A percentile compares a stretch with the other conserved stretches of the same genome.
Conservation (phyloP, 2,113 vertebrate species). For the Meles meles region DNA sequence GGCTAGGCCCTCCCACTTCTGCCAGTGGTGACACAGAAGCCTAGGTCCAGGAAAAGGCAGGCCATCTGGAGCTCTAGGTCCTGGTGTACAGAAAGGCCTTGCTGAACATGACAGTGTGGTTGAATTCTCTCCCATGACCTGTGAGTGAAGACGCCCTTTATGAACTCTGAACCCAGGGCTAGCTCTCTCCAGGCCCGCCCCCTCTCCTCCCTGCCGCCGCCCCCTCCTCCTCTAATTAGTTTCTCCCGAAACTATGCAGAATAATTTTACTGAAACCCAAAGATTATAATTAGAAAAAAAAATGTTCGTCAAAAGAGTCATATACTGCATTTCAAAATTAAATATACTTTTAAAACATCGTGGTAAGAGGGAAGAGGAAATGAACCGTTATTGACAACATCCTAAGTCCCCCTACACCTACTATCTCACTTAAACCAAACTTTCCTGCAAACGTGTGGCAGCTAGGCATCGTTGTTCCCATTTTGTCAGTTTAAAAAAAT, state of each 20-base stretch:
- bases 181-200: background rate
- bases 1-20: background rate
- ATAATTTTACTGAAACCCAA: background rate
- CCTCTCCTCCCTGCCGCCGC: background rate
- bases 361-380: background rate
- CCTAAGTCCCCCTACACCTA: background rate
- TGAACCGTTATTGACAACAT: background rate
- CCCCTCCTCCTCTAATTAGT: background rate
- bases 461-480: background rate
- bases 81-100: background rate
- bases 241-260: background rate
- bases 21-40: background rate
- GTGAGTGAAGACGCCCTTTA: background rate
- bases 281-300: slow-evolving; percentile 16
- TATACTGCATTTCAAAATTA: background rate
- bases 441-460: background rate
- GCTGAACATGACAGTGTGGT: background rate
- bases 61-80: background rate
- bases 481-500: background rate
- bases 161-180: background rate
- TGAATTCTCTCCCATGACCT: background rate
- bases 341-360: background rate
- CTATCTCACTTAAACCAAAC: background rate
- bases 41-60: background rate
- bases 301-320: background rate